Evolutionary conservation across 2,113 vertebrate species (phyloP).

Genomic region (Hassar affinis): DNA sequence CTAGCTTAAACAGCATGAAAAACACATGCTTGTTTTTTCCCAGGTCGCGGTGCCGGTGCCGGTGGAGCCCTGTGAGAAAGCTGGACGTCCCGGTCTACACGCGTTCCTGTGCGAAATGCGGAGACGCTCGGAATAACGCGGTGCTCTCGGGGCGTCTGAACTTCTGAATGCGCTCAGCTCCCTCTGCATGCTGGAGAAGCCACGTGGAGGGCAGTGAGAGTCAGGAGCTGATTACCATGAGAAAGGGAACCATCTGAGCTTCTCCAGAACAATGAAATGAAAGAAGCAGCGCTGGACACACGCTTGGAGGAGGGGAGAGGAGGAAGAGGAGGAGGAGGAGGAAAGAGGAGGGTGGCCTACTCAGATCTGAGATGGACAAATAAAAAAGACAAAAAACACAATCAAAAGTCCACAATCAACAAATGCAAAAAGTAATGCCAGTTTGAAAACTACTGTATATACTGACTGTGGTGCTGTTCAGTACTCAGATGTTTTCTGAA

Average conservation of each 20-base stretch:
- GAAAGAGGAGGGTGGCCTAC: constrained; percentile 53
- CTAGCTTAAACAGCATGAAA: not conserved
- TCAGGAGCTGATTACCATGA: constrained; percentile 66
- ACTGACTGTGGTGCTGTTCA: too few species aligned
- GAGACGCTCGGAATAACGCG: not conserved
- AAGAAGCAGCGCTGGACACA: constrained; percentile 56
- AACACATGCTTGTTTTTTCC: not conserved
- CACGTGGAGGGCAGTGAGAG: constrained; percentile 55
- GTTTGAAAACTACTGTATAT: too few species aligned
- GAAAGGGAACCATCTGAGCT: constrained; percentile 68
- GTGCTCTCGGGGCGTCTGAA: not conserved
- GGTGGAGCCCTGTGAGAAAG: not conserved
- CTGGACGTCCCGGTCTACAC: not conserved
- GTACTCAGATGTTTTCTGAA: not conserved
- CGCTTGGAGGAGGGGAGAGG: constrained; percentile 36
- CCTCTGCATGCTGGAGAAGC: constrained; percentile 49
- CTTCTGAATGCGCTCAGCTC: constrained; percentile 54
- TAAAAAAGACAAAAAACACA: too few species aligned
- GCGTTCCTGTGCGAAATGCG: not conserved
- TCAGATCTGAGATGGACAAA: not conserved
- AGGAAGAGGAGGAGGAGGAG: not conserved
- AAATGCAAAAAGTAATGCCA: too few species aligned
- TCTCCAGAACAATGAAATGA: constrained; percentile 68
- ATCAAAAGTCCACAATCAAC: not conserved
- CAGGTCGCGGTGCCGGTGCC: not conserved